Conservation (phyloP, 2,113 vertebrate species). For the Corvus hawaiiensis region DNA sequence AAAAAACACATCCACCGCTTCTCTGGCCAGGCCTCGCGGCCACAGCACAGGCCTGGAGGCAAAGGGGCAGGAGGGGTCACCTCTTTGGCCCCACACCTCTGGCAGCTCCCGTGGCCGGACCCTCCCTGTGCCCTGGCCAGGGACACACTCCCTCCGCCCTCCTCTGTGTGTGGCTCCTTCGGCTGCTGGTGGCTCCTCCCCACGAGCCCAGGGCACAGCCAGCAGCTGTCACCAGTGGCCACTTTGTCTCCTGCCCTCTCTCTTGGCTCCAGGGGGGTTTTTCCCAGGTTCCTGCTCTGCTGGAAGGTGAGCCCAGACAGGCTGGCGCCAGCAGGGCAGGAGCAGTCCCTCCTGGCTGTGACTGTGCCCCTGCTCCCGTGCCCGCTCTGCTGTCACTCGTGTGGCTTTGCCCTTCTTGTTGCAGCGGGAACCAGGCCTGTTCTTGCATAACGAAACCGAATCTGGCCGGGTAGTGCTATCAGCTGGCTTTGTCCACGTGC, state of each 20-base stretch:
- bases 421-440: not conserved
- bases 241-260: not conserved
- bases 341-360: not conserved
- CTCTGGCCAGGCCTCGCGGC: not conserved
- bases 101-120: rapidly evolving
- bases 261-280: not conserved
- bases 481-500: not conserved
- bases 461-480: not conserved
- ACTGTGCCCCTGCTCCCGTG: not conserved
- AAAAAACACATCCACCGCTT: rapidly evolving
- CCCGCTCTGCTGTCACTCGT: not conserved
- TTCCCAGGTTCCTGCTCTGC: not conserved
- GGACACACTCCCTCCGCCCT: not conserved
- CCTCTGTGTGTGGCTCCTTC: not conserved
- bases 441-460: not conserved
- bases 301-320: not conserved
- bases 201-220: not conserved
- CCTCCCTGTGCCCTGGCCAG: not conserved
- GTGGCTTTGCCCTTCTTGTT: slow-evolving; percentile 1
- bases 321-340: not conserved
- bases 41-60: not conserved
- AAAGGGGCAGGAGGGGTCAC: not conserved
- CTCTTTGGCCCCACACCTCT: not conserved
- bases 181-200: not conserved
- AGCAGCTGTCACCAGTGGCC: not conserved